Conservation (phyloP, 2,797 vertebrate species). For the Trachurus trachurus region DNA sequence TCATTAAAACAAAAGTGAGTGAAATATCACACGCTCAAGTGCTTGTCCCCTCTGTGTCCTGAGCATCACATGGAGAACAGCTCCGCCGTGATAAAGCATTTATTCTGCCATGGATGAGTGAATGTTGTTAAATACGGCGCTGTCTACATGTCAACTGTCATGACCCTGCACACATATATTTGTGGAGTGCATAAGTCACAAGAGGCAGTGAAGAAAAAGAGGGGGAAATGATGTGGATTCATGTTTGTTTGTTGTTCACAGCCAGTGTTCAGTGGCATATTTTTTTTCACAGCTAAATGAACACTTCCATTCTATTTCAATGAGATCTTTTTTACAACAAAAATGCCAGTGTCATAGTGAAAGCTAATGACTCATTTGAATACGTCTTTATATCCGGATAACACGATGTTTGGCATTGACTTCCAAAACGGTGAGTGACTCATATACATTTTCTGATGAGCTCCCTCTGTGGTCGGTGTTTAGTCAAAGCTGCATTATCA, state of each 20-base stretch:
- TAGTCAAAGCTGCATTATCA: background rate
- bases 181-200: background rate
- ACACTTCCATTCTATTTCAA: background rate
- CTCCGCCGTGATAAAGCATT: conserved; percentile 47
- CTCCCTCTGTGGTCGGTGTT: background rate
- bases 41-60: conserved; percentile 37
- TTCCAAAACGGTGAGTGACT: background rate
- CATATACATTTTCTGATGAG: background rate
- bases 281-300: background rate
- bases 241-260: background rate
- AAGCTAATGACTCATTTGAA: background rate
- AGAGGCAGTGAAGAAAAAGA: background rate
- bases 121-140: conserved; percentile 57
- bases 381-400: background rate
- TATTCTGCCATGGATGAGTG: conserved; percentile 47
- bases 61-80: conserved; percentile 40
- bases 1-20: conserved; percentile 73
- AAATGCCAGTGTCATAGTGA: background rate
- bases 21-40: conserved; percentile 66
- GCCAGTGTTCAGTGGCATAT: background rate
- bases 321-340: background rate
- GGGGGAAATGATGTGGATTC: background rate
- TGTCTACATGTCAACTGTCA: conserved; percentile 46
- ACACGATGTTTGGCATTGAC: background rate
- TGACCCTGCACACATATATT: conserved; percentile 40